Conservation (phyloP, 2,888 invertebrate species). For the Boloria selene region DNA sequence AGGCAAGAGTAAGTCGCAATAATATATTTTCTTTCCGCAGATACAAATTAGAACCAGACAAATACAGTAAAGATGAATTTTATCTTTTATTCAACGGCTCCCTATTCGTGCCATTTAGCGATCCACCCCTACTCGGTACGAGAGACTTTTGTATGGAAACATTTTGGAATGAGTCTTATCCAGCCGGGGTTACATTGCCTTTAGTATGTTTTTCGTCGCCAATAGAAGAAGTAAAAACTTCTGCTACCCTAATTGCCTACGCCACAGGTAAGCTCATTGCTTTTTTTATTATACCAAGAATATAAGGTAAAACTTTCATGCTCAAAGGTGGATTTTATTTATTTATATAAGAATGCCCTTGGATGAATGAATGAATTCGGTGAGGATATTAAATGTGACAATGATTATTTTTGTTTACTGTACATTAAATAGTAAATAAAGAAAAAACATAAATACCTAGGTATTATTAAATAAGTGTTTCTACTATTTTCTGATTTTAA, state of each 20-base stretch:
- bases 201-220: slow-evolving; percentile 78
- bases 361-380: too few species aligned
- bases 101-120: slow-evolving; percentile 75
- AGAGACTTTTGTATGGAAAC: slow-evolving; percentile 84
- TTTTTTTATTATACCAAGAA: too few species aligned
- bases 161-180: slow-evolving; percentile 70
- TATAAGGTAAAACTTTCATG: too few species aligned
- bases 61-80: slow-evolving; percentile 76
- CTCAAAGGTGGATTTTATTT: too few species aligned
- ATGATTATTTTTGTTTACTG: too few species aligned
- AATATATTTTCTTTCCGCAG: slow-evolving; percentile 55
- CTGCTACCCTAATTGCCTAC: slow-evolving; percentile 66
- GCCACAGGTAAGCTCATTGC: slow-evolving; percentile 59
- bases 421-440: too few species aligned
- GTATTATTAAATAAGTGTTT: neutral
- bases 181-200: slow-evolving; percentile 75
- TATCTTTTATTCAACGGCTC: slow-evolving; percentile 83
- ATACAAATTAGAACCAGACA: slow-evolving; percentile 79
- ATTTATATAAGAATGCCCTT: too few species aligned
- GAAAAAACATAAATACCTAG: too few species aligned
- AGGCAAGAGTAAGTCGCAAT: neutral
- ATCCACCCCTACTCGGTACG: slow-evolving; percentile 72
- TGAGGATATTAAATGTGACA: too few species aligned
- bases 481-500: neutral
- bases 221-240: slow-evolving; percentile 60